A percentile compares a stretch with the other conserved stretches of the same genome.
phyloP scores from a whole-genome alignment of 2,888 invertebrate genomes.

The Gari tellinella region DNA sequence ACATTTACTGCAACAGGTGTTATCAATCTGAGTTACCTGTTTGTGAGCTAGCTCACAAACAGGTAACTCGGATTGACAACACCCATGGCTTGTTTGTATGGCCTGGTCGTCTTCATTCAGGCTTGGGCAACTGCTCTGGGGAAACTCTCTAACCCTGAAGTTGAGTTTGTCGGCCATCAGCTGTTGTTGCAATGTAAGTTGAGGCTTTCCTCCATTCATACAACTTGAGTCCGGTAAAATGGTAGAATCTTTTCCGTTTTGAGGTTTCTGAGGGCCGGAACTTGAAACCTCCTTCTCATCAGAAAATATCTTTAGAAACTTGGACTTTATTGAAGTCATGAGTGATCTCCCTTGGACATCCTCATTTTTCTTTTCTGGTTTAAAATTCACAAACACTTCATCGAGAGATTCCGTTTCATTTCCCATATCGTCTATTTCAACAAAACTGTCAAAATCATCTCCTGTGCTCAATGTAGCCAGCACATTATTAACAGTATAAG shows the following conservation, averaged over 20 bases:
- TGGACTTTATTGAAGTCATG: constrained; percentile 61
- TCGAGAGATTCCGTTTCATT: constrained; percentile 25
- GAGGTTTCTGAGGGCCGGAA: background rate
- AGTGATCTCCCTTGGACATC: constrained; percentile 45
- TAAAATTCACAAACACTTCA: constrained; percentile 47
- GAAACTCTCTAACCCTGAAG: constrained; percentile 73
- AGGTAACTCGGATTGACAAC: no score
- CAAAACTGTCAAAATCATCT: constrained; percentile 29
- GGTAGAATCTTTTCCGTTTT: background rate
- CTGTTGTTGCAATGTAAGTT: constrained; percentile 38
- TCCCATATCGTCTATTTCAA: constrained; percentile 24
- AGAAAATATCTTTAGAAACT: constrained; percentile 60
- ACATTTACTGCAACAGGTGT: no score
- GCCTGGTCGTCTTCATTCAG: no score
- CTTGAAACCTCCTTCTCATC: constrained; percentile 21
- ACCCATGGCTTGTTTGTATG: no score
- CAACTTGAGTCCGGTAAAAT: background rate
- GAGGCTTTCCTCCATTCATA: background rate
- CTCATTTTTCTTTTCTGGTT: constrained; percentile 25
- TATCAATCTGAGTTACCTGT: no score
- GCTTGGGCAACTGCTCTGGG: constrained; percentile 69
- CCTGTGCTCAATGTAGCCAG: background rate
- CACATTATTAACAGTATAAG: constrained; percentile 47
- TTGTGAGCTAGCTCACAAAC: no score
- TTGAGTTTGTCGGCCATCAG: constrained; percentile 42